These are phyloP conservation scores for Chelonus insularis DNA, from an alignment of 1,140 invertebrate species.

Conservation along the genomic window DNA sequence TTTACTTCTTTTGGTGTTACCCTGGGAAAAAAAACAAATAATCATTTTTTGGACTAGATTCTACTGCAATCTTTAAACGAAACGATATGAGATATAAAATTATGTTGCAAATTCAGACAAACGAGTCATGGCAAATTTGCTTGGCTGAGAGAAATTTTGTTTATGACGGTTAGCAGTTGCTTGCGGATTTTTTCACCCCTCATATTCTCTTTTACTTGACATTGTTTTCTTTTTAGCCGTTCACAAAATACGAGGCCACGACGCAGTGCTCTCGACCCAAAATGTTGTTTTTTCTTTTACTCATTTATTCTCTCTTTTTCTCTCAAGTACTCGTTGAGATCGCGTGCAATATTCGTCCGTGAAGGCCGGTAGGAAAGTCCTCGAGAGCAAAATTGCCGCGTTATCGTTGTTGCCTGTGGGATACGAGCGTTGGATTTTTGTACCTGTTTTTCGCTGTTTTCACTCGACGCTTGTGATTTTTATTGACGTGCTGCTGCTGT, in stretches of 20 bases:
- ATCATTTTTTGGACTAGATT: not conserved
- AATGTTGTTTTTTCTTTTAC: slow-evolving; percentile 13
- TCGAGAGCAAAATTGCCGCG: slow-evolving; percentile 24
- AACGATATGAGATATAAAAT: slow-evolving; percentile 17
- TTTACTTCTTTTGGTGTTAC: slow-evolving; percentile 51
- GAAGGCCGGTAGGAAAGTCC: slow-evolving; percentile 16
- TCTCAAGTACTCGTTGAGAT: slow-evolving; percentile 11
- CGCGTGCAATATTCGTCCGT: slow-evolving; percentile 25
- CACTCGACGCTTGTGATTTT: slow-evolving; percentile 46
- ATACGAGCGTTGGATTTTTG: slow-evolving; percentile 25
- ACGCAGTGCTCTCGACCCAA: slow-evolving; percentile 22
- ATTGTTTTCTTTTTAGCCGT: slow-evolving; percentile 20
- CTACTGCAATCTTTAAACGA: slow-evolving; percentile 4
- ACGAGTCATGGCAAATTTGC: slow-evolving; percentile 8
- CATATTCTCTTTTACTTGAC: slow-evolving; percentile 6
- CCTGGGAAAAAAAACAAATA: slow-evolving; percentile 39
- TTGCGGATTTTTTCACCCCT: slow-evolving; percentile 7
- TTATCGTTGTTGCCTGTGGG: slow-evolving; percentile 30
- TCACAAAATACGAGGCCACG: slow-evolving; percentile 20
- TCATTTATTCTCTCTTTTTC: slow-evolving; percentile 18
- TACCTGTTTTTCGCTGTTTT: slow-evolving; percentile 56
- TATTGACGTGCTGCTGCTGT: slow-evolving; percentile 30
- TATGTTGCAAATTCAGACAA: slow-evolving; percentile 22
- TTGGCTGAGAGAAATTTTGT: slow-evolving; percentile 23
- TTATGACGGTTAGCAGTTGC: slow-evolving; percentile 21